A percentile compares a stretch with the other conserved stretches of the same genome.
Evolutionary conservation across 2,113 vertebrate species (phyloP).

Genomic region (Columbina picui): DNA sequence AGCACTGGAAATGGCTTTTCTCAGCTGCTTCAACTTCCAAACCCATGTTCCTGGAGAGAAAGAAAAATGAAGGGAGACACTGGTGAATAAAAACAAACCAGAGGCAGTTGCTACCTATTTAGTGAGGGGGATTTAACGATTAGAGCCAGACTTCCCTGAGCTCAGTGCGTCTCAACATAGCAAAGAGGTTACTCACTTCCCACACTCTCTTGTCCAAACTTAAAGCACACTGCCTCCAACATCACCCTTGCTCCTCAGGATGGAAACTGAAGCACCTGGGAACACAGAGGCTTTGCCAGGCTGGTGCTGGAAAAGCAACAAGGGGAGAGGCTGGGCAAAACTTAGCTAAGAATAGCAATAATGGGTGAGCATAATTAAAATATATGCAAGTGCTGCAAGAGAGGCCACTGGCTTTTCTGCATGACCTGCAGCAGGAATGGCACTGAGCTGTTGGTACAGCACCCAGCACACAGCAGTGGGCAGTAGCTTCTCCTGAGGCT

Average conservation of each 20-base stretch:
- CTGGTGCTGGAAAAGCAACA: neutral
- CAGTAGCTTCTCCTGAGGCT: neutral
- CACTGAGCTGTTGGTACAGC: neutral
- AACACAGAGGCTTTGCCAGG: neutral
- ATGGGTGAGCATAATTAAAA: neutral
- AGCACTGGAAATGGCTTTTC: slow-evolving; percentile 74
- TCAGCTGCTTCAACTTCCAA: slow-evolving; percentile 66
- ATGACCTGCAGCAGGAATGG: neutral
- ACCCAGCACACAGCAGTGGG: neutral
- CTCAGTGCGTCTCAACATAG: rapidly evolving
- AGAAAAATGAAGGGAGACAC: neutral
- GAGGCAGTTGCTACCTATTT: neutral
- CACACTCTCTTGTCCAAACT: neutral
- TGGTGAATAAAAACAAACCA: neutral
- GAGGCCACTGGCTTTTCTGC: neutral
- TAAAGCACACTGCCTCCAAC: neutral
- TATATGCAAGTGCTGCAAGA: neutral
- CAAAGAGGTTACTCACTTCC: neutral
- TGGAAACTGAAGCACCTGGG: neutral
- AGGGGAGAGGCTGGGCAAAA: neutral
- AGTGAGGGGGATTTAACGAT: rapidly evolving
- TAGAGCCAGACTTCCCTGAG: neutral
- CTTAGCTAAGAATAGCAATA: neutral
- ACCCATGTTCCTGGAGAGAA: slow-evolving; percentile 54
- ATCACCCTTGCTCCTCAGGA: neutral